Conservation (phyloP, 2,888 invertebrate species). For the Archips crataeganus region DNA sequence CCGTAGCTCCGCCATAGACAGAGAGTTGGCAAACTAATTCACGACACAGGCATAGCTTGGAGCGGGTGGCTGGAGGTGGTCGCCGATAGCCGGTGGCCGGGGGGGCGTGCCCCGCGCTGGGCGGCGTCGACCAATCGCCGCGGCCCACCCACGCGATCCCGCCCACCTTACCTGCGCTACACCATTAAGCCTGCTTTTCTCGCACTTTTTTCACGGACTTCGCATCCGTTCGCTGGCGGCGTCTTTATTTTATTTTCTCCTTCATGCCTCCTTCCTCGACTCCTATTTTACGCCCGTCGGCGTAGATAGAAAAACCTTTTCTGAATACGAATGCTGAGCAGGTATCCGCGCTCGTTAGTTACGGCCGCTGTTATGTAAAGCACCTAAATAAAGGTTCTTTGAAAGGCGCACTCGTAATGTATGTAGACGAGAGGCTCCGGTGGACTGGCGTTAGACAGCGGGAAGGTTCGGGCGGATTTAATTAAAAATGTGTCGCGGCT, state of each 20-base stretch:
- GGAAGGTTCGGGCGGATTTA: conserved; percentile 43
- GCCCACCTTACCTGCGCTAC: conserved; percentile 84
- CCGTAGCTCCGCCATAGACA: conserved; percentile 84
- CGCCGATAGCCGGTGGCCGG: conserved; percentile 74
- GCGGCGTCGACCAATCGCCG: conserved; percentile 83
- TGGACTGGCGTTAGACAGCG: conserved; percentile 24
- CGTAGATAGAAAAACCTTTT: conserved; percentile 84
- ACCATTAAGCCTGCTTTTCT: conserved; percentile 82
- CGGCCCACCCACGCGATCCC: conserved; percentile 77
- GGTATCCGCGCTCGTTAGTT: conserved; percentile 83
- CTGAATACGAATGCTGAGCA: conserved; percentile 84
- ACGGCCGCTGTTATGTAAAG: conserved; percentile 81
- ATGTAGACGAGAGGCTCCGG: conserved; percentile 43
- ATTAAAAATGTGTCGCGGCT: conserved; percentile 50
- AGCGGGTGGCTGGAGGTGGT: conserved; percentile 80
- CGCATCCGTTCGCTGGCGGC: conserved; percentile 82
- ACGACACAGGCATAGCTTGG: conserved; percentile 85
- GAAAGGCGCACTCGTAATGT: conserved; percentile 52
- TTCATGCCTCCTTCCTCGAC: conserved; percentile 84
- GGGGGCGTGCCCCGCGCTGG: conserved; percentile 79
- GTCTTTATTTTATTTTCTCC: conserved; percentile 86
- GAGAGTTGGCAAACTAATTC: conserved; percentile 86
- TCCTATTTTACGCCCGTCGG: conserved; percentile 83
- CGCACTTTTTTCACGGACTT: conserved; percentile 84
- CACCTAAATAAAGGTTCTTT: conserved; percentile 73